Percentiles rank a stretch among this genome's conserved stretches.
These are phyloP conservation scores for Pampusana beccarii DNA, from an alignment of 2,113 vertebrate species.

Conservation along the genomic window DNA sequence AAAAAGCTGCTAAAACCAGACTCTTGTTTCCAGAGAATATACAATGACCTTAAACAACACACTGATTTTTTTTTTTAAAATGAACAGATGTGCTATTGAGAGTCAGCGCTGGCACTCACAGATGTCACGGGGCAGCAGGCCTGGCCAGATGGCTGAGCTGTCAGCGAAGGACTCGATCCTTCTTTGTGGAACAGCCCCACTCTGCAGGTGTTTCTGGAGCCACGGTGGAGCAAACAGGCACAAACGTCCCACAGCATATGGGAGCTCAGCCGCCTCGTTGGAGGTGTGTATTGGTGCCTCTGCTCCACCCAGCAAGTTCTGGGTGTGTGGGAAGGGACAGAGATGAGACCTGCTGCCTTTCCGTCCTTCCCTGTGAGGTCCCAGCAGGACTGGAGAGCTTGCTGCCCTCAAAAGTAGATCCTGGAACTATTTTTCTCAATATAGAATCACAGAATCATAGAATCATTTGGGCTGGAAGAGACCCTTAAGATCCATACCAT, in stretches of 20 bases:
- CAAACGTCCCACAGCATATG: background rate
- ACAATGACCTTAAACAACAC: constrained; percentile 40
- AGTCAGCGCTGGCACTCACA: constrained; percentile 25
- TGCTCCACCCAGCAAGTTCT: background rate
- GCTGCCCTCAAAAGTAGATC: background rate
- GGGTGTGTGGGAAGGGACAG: background rate
- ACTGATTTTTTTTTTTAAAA: background rate
- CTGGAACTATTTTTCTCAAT: background rate
- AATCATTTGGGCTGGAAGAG: too few relatives aligned
- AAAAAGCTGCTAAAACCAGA: constrained; percentile 8
- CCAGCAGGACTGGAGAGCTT: background rate
- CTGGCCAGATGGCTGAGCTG: constrained; percentile 38
- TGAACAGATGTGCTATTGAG: constrained; percentile 47
- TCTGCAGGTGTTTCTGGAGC: background rate
- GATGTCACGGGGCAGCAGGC: constrained; percentile 26
- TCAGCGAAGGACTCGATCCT: constrained; percentile 4
- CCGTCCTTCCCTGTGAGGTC: background rate
- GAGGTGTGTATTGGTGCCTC: background rate
- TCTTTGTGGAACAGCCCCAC: background rate
- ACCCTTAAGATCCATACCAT: too few relatives aligned
- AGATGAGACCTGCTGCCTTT: background rate
- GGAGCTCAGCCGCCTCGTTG: background rate
- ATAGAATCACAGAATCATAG: too few relatives aligned
- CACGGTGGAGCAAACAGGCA: background rate
- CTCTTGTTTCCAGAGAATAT: background rate